Evolutionary conservation across 2,113 vertebrate genomes (phyloP).

Genomic region (Ctenomys sociabilis): DNA sequence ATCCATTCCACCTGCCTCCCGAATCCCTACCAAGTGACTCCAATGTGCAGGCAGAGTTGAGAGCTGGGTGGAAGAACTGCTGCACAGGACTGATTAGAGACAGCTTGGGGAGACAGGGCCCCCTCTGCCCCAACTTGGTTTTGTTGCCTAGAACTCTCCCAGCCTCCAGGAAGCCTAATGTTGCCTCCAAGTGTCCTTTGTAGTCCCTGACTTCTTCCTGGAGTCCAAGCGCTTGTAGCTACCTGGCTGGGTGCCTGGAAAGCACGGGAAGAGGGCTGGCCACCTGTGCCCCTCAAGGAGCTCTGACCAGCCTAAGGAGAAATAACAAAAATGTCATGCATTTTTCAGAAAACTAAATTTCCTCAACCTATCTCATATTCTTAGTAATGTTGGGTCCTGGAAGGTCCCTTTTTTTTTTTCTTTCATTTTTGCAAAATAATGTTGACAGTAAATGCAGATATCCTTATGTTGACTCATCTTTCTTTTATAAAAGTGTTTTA

Average conservation of each 20-base stretch:
- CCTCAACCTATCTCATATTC: not conserved
- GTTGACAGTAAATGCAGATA: not conserved
- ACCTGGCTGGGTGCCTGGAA: not conserved
- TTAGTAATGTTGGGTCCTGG: not conserved
- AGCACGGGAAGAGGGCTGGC: not conserved
- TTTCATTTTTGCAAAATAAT: not conserved
- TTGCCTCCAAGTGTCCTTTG: not conserved
- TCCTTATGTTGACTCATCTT: not conserved
- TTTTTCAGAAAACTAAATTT: not conserved
- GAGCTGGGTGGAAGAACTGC: not conserved
- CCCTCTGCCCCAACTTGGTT: not conserved
- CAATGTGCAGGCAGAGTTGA: not conserved
- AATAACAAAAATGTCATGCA: not conserved
- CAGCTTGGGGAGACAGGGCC: not conserved
- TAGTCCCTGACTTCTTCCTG: not conserved
- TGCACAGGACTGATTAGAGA: not conserved
- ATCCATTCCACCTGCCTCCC: not conserved
- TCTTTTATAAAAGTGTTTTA: not conserved
- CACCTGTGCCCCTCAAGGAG: not conserved
- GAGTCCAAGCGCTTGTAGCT: not conserved
- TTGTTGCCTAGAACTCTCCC: not conserved
- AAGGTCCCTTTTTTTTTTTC: not conserved
- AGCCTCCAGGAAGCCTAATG: not conserved
- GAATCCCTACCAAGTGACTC: not conserved
- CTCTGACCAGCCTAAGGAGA: not conserved